Base-by-base conservation (phyloP, 2,888 invertebrate genomes). In the Acrobasis consociella region DNA sequence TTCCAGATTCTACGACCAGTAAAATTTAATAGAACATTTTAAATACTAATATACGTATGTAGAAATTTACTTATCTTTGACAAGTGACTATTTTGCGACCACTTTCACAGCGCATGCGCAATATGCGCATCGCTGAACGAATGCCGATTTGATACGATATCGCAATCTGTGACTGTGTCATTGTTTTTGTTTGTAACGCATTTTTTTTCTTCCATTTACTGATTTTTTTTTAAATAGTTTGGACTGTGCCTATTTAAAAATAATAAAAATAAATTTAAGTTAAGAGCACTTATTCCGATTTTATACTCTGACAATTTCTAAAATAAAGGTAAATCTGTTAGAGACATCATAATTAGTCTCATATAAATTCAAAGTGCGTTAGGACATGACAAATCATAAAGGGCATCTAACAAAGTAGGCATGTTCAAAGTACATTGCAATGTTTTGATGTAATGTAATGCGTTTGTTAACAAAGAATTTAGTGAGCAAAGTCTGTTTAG, bases 401-500 rank as follows among this genome's bases (percentile, higher is more conserved):
- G 56, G 67, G 61, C 58, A 64, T 60, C 64, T 64, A 63, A 64
- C 63, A 63, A 69, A 69, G 68, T 70, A 65, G 38, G 56, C 16
- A 60, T 39, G 15, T 52, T 60, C 61, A 61, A 53, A 61, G 53
- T 49, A 31, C 61, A 37, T 7, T 31, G 37, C 16, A 17, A 46
- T 58, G 11, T n/a, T 31, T 31, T 31, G 31, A 7, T 31, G 31
- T 31, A 31, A 7, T 31, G 31, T 31, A 31, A 42, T 61, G 61
- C 52, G 38, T 64, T 59, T 64, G 60, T 65, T 64, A 62, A 69
- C 67, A 73, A 72, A 70, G 69, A 69, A 70, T 65, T 59, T 60
- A 63, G 62, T 58, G 63, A 62, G 66, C 69, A 69, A 70, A 67
- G 69, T 69, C 22, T 46, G 60, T 60, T 46, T 13, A 42, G 50